Percentiles rank a stretch among this genome's conserved stretches.
Evolutionary conservation across 1,140 invertebrate genomes (phyloP).

Genomic region (Lasaia peninsularis): DNA sequence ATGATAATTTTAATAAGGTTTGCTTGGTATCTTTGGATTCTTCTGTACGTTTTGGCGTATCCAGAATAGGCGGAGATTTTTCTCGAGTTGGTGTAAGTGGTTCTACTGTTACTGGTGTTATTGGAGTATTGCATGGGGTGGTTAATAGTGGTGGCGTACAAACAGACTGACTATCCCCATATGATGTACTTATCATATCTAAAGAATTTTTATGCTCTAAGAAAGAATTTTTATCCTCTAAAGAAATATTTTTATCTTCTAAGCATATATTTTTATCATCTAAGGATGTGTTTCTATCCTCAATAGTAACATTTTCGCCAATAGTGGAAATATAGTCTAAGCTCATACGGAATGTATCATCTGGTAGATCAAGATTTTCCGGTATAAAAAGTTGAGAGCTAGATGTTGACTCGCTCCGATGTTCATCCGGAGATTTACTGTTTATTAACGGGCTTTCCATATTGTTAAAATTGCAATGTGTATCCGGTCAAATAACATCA

Average conservation of each 20-base stretch:
- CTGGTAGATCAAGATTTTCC: constrained; percentile 54
- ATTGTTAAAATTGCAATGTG: constrained; percentile 17
- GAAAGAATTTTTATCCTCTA: neutral
- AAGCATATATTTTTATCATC: neutral
- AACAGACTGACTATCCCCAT: neutral
- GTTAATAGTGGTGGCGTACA: neutral
- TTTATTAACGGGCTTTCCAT: constrained; percentile 46
- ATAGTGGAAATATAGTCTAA: constrained; percentile 54
- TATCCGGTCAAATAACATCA: constrained; percentile 2
- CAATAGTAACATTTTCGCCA: constrained; percentile 60
- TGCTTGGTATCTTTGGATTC: constrained; percentile 22
- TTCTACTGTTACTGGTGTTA: constrained; percentile 13
- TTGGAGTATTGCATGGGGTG: neutral
- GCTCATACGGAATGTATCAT: constrained; percentile 61
- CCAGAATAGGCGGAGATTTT: constrained; percentile 40
- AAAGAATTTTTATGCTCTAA: constrained; percentile 48
- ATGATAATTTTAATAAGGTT: constrained; percentile 48
- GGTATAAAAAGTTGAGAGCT: constrained; percentile 49
- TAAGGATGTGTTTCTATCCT: constrained; percentile 22
- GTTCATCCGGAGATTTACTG: constrained; percentile 31
- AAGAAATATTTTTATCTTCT: neutral
- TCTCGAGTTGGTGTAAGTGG: constrained; percentile 19
- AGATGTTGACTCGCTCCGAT: constrained; percentile 35
- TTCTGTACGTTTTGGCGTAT: constrained; percentile 43
- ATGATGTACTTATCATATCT: constrained; percentile 20